A percentile compares a stretch with the other conserved stretches of the same genome.
Evolutionary conservation across 2,797 vertebrate genomes (phyloP).

Genomic region (Cossypha heuglini): DNA sequence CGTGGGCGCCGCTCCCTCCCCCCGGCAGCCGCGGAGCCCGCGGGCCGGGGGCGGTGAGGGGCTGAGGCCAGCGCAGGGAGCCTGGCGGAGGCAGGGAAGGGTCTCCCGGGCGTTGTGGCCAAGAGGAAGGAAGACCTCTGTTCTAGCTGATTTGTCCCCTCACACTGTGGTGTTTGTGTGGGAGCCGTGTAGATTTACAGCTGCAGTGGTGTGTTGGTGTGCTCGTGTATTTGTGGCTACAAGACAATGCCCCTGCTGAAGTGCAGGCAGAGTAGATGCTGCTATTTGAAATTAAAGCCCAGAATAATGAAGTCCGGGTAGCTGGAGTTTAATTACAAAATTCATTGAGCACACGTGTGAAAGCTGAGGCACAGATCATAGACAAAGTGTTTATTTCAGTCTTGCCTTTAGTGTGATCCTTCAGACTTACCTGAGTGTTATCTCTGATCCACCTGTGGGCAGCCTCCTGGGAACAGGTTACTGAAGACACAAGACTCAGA

Average conservation of each 20-base stretch:
- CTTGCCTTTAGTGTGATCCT: background rate
- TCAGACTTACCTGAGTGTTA: background rate
- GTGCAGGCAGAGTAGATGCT: background rate
- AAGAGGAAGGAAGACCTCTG: background rate
- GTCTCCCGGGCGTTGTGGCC: background rate
- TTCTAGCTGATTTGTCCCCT: background rate
- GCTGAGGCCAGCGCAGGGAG: background rate
- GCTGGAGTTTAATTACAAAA: background rate
- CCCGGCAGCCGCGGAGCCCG: background rate
- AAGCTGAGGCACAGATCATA: background rate
- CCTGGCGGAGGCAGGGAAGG: rapidly evolving
- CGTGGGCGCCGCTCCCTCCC: background rate
- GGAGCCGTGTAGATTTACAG: background rate
- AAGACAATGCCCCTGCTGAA: background rate
- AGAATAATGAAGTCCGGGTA: background rate
- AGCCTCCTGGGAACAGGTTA: background rate
- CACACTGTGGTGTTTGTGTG: rapidly evolving
- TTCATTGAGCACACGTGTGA: background rate
- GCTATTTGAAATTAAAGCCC: background rate
- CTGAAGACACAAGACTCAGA: background rate
- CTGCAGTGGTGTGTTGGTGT: background rate
- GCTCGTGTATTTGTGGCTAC: background rate
- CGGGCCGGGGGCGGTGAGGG: rapidly evolving
- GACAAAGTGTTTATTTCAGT: background rate
- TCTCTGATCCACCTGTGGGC: background rate